A percentile compares a stretch with the other conserved stretches of the same genome.
phyloP scores from a whole-genome alignment of 2,888 invertebrate species.

The Luperina nickerlii region DNA sequence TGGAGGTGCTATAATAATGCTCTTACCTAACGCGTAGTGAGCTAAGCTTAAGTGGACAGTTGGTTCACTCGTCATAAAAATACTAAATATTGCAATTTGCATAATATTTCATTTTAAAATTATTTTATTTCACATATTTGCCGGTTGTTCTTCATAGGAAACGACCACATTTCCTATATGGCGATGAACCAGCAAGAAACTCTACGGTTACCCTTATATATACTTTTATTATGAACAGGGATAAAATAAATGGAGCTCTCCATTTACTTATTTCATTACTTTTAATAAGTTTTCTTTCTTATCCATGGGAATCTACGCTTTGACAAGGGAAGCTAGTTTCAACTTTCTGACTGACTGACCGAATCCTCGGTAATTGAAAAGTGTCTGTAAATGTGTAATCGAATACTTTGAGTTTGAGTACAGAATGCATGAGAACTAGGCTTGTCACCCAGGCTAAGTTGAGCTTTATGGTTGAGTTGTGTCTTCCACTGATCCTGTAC shows the following conservation, averaged over 20 bases:
- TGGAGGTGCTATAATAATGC: not conserved
- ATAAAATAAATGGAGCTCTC: not conserved
- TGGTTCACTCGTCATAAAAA: too few relatives aligned
- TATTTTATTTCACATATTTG: not conserved
- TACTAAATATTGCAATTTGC: not conserved
- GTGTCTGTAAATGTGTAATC: not conserved
- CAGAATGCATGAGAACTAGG: not conserved
- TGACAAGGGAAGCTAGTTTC: not conserved
- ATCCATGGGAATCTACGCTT: too few relatives aligned
- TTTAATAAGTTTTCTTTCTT: not conserved
- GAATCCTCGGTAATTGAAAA: not conserved
- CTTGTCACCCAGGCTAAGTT: not conserved
- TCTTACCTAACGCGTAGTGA: not conserved
- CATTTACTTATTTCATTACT: not conserved
- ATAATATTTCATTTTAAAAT: not conserved
- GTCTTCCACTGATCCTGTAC: not conserved
- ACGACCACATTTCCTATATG: not conserved
- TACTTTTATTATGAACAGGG: not conserved
- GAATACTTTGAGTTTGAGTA: not conserved
- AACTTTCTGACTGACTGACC: not conserved
- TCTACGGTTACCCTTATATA: not conserved
- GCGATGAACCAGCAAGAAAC: not conserved
- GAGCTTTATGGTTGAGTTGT: not conserved
- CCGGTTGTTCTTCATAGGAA: not conserved
- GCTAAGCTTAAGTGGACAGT: too few relatives aligned